Percentiles rank a stretch among this genome's conserved stretches.
Conservation (phyloP, 2,797 vertebrate species). For the Acanthurus leucopareius region DNA sequence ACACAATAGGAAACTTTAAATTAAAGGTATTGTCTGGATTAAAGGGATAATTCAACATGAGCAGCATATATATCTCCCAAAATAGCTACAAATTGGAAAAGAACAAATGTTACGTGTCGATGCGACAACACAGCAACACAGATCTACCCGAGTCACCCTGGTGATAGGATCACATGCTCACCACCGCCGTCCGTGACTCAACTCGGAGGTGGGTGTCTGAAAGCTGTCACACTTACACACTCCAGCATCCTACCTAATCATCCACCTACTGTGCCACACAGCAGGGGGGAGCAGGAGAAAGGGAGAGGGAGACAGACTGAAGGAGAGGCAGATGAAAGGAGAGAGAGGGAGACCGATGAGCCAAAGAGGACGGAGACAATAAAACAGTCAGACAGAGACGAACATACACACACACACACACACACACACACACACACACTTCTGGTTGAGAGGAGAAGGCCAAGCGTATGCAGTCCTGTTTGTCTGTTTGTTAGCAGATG, state of each 20-base stretch:
- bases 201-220: conserved; percentile 83
- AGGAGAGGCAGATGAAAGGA: conserved; percentile 69
- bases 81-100: conserved; percentile 46
- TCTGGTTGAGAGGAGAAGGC: conserved; percentile 44
- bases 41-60: neutral
- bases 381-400: conserved; percentile 18
- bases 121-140: conserved; percentile 70
- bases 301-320: conserved; percentile 63
- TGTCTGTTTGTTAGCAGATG: conserved; percentile 79
- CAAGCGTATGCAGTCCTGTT: conserved; percentile 48
- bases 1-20: too few relatives aligned
- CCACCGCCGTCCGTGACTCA: conserved; percentile 78
- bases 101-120: conserved; percentile 45
- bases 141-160: conserved; percentile 83
- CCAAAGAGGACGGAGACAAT: conserved; percentile 11
- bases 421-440: conserved; percentile 37
- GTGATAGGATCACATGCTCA: conserved; percentile 83
- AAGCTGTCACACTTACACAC: conserved; percentile 84
- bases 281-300: conserved; percentile 57
- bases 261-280: conserved; percentile 81
- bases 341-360: conserved; percentile 40
- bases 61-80: conserved; percentile 20
- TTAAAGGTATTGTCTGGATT: too few relatives aligned
- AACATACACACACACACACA: conserved; percentile 42
- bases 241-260: conserved; percentile 84